phyloP scores from a whole-genome alignment of 2,888 invertebrate genomes.

The Adineta ricciae region DNA sequence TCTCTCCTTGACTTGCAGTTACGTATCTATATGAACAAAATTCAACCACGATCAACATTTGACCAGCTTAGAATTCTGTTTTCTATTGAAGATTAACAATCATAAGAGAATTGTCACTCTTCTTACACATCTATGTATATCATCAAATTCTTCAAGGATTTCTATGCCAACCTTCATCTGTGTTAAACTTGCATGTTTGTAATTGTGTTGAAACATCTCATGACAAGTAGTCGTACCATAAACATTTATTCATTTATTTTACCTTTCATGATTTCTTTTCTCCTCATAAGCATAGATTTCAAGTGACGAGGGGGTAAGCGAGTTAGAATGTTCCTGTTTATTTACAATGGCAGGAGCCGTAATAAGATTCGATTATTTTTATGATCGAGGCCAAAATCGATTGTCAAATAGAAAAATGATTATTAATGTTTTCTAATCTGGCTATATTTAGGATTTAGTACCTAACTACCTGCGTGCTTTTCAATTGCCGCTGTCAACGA shows the following conservation, averaged over 20 bases:
- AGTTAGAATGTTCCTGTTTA: neutral
- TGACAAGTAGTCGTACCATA: neutral
- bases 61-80: neutral
- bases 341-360: neutral
- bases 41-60: neutral
- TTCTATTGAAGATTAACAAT: neutral
- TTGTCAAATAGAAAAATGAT: neutral
- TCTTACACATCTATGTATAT: neutral
- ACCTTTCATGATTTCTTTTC: neutral
- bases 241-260: neutral
- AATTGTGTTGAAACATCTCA: neutral
- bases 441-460: neutral
- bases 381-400: neutral
- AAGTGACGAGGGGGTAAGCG: neutral
- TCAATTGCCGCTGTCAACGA: neutral
- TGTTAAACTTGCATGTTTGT: neutral
- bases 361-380: neutral
- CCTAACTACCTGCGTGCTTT: too few species aligned
- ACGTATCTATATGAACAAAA: neutral
- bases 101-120: neutral
- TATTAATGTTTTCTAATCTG: neutral
- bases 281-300: neutral
- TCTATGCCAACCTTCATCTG: neutral
- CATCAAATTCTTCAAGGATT: neutral
- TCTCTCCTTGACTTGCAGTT: neutral